Conservation (phyloP, 2,113 vertebrate species). For the Mastomys coucha region DNA sequence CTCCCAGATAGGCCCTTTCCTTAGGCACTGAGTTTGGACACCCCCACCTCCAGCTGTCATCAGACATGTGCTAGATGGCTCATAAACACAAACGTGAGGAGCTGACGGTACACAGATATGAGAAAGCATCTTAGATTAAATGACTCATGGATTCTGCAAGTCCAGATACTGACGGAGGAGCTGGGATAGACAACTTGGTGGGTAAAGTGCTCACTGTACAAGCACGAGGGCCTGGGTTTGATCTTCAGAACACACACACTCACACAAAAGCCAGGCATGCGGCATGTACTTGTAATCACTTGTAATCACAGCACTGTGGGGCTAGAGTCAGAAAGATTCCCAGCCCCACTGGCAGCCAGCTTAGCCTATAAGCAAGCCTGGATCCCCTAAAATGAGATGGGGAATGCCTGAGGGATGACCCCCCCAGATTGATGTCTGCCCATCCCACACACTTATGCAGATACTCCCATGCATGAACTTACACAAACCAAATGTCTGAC, state of each 20-base stretch:
- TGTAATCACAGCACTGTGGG: not conserved
- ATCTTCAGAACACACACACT: not conserved
- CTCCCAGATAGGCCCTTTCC: not conserved
- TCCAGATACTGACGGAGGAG: not conserved
- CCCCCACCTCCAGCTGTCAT: accelerated
- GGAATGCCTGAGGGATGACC: no score
- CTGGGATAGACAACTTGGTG: no score
- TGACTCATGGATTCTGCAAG: not conserved
- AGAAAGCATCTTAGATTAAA: not conserved
- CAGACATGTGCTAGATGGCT: not conserved
- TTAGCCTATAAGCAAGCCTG: not conserved
- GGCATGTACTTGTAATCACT: not conserved
- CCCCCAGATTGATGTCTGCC: not conserved
- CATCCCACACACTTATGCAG: not conserved
- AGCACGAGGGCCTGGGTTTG: not conserved
- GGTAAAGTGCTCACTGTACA: not conserved
- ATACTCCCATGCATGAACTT: no score
- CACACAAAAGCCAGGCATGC: not conserved
- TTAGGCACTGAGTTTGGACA: not conserved
- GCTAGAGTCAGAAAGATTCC: not conserved
- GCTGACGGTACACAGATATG: no score
- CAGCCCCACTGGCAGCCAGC: not conserved
- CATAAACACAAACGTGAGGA: not conserved
- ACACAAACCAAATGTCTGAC: not conserved
- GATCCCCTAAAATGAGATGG: not conserved